These are phyloP conservation scores for Stichodactyla helianthus DNA, from an alignment of 64 coral and sea anemone genomes.

Conservation along the genomic window DNA sequence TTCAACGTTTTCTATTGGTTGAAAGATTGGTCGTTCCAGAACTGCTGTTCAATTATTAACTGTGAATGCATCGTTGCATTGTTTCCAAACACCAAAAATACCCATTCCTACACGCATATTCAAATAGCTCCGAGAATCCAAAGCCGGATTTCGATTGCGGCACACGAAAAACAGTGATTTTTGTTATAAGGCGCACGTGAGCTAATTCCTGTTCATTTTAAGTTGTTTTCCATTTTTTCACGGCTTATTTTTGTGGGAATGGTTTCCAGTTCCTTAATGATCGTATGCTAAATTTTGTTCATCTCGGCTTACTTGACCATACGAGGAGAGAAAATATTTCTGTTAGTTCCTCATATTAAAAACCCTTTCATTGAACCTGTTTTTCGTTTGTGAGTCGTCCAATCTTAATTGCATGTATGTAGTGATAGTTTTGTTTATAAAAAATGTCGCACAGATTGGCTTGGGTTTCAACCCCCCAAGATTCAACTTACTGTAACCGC, in stretches of 20 bases:
- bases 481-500: background rate
- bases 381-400: background rate
- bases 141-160: too few relatives aligned
- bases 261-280: background rate
- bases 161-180: background rate
- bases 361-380: background rate
- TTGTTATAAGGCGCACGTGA: background rate
- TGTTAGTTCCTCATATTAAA: background rate
- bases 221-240: background rate
- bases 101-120: background rate
- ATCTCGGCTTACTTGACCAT: background rate
- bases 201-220: background rate
- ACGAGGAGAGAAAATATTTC: background rate
- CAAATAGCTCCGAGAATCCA: background rate
- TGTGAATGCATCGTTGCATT: background rate
- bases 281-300: background rate
- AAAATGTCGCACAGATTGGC: background rate
- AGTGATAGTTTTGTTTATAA: background rate
- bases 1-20: background rate
- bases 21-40: background rate
- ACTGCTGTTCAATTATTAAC: constrained; percentile 5
- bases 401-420: too few relatives aligned
- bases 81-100: background rate
- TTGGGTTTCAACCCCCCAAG: background rate
- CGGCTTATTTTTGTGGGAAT: background rate